Percentiles rank a stretch among this genome's conserved stretches.
Evolutionary conservation across 2,888 invertebrate species (phyloP).

Genomic region (Erebia ligea): DNA sequence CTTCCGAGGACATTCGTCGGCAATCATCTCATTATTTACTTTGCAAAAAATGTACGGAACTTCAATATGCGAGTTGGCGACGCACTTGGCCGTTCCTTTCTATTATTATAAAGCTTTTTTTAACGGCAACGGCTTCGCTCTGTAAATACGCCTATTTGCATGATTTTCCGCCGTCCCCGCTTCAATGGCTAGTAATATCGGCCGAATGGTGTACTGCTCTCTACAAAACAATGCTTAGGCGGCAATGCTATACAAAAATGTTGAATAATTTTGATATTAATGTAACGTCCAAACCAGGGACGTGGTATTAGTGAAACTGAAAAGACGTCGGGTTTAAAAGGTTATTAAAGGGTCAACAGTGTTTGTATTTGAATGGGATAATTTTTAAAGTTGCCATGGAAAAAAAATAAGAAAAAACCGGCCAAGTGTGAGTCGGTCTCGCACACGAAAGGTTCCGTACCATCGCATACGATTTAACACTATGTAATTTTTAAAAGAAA

Average conservation of each 20-base stretch:
- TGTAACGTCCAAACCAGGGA: slow-evolving; percentile 1
- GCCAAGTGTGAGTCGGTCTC: too few species aligned
- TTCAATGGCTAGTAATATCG: slow-evolving; percentile 53
- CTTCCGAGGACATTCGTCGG: too few species aligned
- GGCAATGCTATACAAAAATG: slow-evolving; percentile 5
- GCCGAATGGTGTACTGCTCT: slow-evolving; percentile 55
- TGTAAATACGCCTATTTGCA: slow-evolving; percentile 74
- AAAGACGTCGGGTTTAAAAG: background rate
- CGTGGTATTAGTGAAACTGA: background rate
- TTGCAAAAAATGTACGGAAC: background rate
- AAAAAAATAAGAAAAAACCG: too few species aligned
- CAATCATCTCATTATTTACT: too few species aligned
- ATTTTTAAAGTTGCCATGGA: background rate
- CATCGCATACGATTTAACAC: too few species aligned
- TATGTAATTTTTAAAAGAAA: too few species aligned
- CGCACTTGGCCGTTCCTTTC: slow-evolving; percentile 4
- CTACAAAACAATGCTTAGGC: slow-evolving; percentile 19
- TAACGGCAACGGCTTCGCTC: slow-evolving; percentile 63
- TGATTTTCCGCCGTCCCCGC: slow-evolving; percentile 59
- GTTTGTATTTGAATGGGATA: background rate
- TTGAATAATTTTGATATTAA: slow-evolving; percentile 12
- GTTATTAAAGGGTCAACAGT: background rate
- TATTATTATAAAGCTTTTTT: slow-evolving; percentile 73
- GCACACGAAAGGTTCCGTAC: too few species aligned
- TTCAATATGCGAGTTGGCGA: background rate